Base-by-base conservation (phyloP, 2,113 vertebrate genomes). In the Cryptotis parvus region DNA sequence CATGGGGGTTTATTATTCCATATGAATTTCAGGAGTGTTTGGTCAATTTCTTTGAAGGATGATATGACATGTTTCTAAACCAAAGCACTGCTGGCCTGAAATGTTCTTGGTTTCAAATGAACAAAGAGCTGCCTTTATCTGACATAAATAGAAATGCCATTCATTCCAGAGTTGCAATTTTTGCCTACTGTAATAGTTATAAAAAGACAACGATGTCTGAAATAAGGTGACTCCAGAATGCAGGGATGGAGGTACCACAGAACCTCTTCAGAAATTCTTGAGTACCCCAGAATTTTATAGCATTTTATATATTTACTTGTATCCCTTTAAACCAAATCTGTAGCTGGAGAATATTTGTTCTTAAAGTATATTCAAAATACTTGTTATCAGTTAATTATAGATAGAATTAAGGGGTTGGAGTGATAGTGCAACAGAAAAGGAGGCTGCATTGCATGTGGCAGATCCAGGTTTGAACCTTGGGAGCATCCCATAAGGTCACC, bases 321-420 rank as follows among this genome's bases (percentile, higher is more conserved):
- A 41, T 87, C 84, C 4, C 9, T n/a, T 24, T 74, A 88, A 85
- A 75, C 11, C 11, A 65, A 65, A 65, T 65, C 31, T 65, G 63
- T 29, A 12, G 63, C n/a, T 31, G 63, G 22, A 29, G 29, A 29
- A 20, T 65, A 65, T 75, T 68, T 85, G 10, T 91, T 89, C 81
- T 76, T 81, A 72, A 88, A 91, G 82, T 65, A 41, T 80, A 84
- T 61, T 49, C 52, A 77, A 89, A 24, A 45, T 45, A n/a, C n/a
- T n/a, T n/a, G n/a, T n/a, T n/a, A n/a, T n/a, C n/a, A n/a, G n/a
- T n/a, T n/a, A n/a, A n/a, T n/a, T n/a, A n/a, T 20, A 58, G 55
- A 58, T 7, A 58, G 55, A 58, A 58, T 49, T 49, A 14, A 49
- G 45, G 9, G 5, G 45, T 2, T 10, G 45, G 45, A 49, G 45